Conservation (phyloP, 2,113 vertebrate species). For the Neotragus moschatus region DNA sequence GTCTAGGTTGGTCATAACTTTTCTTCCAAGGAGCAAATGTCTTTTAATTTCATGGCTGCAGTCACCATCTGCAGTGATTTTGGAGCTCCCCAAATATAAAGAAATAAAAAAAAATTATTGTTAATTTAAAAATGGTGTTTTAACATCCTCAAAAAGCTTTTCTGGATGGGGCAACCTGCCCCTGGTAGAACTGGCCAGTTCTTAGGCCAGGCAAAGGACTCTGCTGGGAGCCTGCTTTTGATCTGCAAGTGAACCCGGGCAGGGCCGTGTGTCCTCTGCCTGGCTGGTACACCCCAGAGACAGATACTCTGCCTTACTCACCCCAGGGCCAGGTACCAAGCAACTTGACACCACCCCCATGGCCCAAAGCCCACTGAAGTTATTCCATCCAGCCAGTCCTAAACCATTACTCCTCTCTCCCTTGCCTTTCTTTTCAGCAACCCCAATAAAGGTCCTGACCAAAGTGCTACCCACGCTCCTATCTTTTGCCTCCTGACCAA, state of each 20-base stretch:
- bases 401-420: neutral
- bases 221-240: neutral
- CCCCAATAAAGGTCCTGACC: fast-evolving
- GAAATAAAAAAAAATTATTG: neutral
- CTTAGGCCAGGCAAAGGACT: neutral
- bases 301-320: neutral
- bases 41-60: neutral
- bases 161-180: neutral
- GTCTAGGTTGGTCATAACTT: neutral
- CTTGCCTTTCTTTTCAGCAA: neutral
- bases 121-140: neutral
- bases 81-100: neutral
- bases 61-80: neutral
- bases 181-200: neutral
- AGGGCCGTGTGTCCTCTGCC: neutral
- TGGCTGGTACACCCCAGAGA: neutral
- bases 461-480: neutral
- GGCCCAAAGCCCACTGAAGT: neutral
- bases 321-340: neutral
- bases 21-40: neutral
- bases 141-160: neutral
- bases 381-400: neutral
- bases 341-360: neutral
- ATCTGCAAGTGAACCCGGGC: neutral
- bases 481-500: neutral